Evolutionary conservation across 2,888 invertebrate species (phyloP).

Genomic region (Yponomeuta sedellus): DNA sequence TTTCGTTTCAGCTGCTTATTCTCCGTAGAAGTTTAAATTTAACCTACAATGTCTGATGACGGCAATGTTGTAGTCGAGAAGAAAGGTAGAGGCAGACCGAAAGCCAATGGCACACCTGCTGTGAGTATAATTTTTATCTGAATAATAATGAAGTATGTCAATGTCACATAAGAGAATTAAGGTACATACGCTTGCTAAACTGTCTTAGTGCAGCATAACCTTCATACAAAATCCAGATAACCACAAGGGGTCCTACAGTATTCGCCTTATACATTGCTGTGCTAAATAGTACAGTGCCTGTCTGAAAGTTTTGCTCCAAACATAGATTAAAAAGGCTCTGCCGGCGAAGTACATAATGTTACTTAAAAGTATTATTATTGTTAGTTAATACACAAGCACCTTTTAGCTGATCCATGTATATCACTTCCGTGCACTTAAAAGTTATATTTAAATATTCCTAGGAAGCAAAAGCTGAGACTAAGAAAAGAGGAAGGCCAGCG

Average conservation of each 20-base stretch:
- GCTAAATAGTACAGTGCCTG: too few species aligned
- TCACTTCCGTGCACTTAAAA: too few species aligned
- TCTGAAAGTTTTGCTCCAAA: too few species aligned
- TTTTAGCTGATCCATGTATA: too few species aligned
- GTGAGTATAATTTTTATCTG: constrained; percentile 32
- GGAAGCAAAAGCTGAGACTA: constrained; percentile 69
- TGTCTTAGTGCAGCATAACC: background rate
- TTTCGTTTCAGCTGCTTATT: constrained; percentile 28
- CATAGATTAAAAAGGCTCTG: too few species aligned
- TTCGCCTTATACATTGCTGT: too few species aligned
- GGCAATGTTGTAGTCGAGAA: constrained; percentile 71
- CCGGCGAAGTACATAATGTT: too few species aligned
- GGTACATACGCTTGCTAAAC: background rate
- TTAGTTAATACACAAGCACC: too few species aligned
- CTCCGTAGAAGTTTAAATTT: constrained; percentile 34
- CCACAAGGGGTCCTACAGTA: background rate
- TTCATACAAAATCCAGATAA: background rate
- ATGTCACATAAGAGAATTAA: background rate
- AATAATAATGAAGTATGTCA: background rate
- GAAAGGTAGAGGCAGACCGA: constrained; percentile 72
- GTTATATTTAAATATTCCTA: constrained; percentile 23
- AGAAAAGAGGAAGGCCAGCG: constrained; percentile 66
- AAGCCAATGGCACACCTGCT: constrained; percentile 69
- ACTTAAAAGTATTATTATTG: too few species aligned
- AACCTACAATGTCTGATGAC: constrained; percentile 67